Evolutionary conservation across 2,888 invertebrate species (phyloP).

Genomic region (Cyclophora punctaria): DNA sequence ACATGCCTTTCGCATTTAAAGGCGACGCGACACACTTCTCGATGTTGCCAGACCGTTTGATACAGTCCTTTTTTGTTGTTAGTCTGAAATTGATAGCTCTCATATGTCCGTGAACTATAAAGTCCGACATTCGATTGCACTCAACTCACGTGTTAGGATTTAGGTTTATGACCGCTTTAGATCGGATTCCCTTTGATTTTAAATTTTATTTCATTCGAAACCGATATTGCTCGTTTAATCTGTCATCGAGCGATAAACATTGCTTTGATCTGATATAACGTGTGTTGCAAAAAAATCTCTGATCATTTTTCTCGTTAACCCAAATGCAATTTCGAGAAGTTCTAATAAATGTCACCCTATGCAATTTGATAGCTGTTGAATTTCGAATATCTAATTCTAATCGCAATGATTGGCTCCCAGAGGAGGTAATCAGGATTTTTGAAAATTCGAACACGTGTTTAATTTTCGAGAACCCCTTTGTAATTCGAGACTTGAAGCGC

Average conservation of each 20-base stretch:
- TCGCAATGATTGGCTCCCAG: constrained; percentile 70
- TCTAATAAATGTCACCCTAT: constrained; percentile 53
- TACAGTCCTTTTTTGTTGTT: constrained; percentile 41
- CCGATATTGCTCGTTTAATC: constrained; percentile 14
- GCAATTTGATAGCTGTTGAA: constrained; percentile 65
- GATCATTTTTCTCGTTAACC: constrained; percentile 15
- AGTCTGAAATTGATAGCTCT: constrained; percentile 48
- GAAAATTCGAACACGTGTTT: constrained; percentile 69
- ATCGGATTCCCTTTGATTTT: constrained; percentile 30
- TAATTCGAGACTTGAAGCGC: constrained; percentile 48
- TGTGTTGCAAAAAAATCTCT: constrained; percentile 5
- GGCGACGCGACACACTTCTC: constrained; percentile 18
- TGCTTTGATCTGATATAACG: constrained; percentile 20
- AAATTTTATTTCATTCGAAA: constrained; percentile 20
- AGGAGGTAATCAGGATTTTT: constrained; percentile 72
- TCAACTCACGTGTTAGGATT: constrained; percentile 31
- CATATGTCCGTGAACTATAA: constrained; percentile 37
- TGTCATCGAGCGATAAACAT: constrained; percentile 16
- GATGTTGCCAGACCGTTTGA: constrained; percentile 39
- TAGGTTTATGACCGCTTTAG: constrained; percentile 49
- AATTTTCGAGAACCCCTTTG: constrained; percentile 57
- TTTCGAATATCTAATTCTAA: constrained; percentile 71
- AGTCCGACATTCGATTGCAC: constrained; percentile 41
- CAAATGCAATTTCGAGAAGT: constrained; percentile 22
- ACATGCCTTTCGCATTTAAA: constrained; percentile 65